Evolutionary conservation across 2,113 vertebrate genomes (phyloP), one percentile per base, ranked within the genome.

Genomic region (Cettia cetti): DNA sequence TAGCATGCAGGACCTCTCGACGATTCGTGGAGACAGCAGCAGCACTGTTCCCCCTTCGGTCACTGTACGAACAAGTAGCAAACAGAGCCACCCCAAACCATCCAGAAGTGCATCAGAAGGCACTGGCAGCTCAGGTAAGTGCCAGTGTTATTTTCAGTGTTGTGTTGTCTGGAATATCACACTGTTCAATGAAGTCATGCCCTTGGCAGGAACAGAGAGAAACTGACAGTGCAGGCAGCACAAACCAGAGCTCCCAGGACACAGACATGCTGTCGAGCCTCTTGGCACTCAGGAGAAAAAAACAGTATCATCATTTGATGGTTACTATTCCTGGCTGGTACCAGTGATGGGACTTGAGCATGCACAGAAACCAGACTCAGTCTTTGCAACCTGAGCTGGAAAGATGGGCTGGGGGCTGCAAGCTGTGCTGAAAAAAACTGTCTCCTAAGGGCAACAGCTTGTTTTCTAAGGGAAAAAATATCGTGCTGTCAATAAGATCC

Each of bases 1-100:
- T 96, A 99, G 99, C 98, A 99, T 99, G 99, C 99, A 99, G 96
- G 99, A 99, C 68, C 98, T 99, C 74, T 99, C 99, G 3, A 98
- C 98, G 7, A 99, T 99, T 77, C 98, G 99, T 53, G 98, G 98
- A 17, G 99, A 99, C 22, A 95, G 97, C 15, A 81, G 90, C 88
- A 95, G 94, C 72, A 90, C 95, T 12, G 94, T 97, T 18, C 83
- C 97, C 1, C 90, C 96, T 39, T 88, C 98, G 1, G 98, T 97
- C 59, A 39, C 97, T 19, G 97, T 98, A 42, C 97, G 98, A 64
- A 92, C 98, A 94, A 82, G 98, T 64, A 84, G 98, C 82, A 97
- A 98, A 80, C 98, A 99, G 37, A 97, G 98, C 91, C 98, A 98
- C 84, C 96, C 98, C 31, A 98, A 98, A 95, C n/a, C 98, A 93